Evolutionary conservation across 2,888 invertebrate genomes (phyloP).

Genomic region (Apotomis betuletana): DNA sequence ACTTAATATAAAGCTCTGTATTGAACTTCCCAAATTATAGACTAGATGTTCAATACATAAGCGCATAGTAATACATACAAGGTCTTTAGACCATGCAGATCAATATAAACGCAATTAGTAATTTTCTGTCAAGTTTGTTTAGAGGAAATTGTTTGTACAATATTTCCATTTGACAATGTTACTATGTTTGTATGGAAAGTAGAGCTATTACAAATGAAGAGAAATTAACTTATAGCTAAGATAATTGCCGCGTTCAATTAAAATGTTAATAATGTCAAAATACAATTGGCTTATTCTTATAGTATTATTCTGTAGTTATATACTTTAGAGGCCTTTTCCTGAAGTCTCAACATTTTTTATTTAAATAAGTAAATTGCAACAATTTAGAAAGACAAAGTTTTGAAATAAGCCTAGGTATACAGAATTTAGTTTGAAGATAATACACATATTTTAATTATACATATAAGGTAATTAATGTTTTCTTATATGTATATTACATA

Average conservation of each 20-base stretch:
- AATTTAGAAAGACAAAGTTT: not conserved
- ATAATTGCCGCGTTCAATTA: not conserved
- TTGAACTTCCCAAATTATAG: conserved; percentile 15
- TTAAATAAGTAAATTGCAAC: not conserved
- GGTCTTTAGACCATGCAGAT: not conserved
- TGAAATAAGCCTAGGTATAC: not conserved
- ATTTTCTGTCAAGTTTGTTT: too few species aligned
- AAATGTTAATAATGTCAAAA: not conserved
- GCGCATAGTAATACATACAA: not conserved
- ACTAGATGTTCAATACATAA: conserved; percentile 21
- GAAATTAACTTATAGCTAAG: not conserved
- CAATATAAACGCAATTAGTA: not conserved
- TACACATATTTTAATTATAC: not conserved
- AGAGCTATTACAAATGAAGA: not conserved
- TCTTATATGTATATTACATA: not conserved
- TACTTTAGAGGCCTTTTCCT: conserved; percentile 31
- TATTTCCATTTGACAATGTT: not conserved
- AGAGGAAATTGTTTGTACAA: not conserved
- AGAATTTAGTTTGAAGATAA: not conserved
- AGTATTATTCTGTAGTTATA: conserved; percentile 9
- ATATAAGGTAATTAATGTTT: not conserved
- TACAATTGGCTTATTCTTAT: not conserved
- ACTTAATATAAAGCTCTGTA: not conserved
- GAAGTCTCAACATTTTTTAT: conserved; percentile 10
- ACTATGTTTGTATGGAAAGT: not conserved